Evolutionary conservation across 2,888 invertebrate genomes (phyloP), one percentile per base, ranked within the genome.

Genomic region (Mythimna impura): DNA sequence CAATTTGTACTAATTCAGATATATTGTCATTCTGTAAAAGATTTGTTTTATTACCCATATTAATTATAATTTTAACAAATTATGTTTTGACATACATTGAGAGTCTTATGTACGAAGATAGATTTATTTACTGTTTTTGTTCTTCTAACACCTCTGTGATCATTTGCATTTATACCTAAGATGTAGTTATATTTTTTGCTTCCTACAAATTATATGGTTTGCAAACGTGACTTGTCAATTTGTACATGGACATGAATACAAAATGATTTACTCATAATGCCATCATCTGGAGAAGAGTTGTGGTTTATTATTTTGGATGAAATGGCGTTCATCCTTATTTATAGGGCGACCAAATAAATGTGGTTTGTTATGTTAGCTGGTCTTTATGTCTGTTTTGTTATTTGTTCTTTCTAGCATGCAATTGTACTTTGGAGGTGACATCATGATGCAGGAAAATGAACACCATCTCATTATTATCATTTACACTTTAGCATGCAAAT

Each of bases 191-290:
- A 50, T 70, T 76, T 81, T 84, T 81, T 86, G 71, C 75, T 83
- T 67, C 61, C 66, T 47, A 54, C 57, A 58, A 82, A 81, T 82
- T 71, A 71, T 65, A 71, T 50, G 71, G 62, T 75, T 67, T 61
- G 67, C 30, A 67, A 80, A 83, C 84, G 83, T 84, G 83, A 80
- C 84, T 80, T 47, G 57, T 36, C 30, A 72, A 71, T 71, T 71
- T 69, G 57, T 67, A 72, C 57, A 34, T 61, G 54, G 20, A 84
- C 50, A 73, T 66, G 65, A 60, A 64, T 60, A 36, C 60, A 12
- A 34, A 52, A 55, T 66, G 22, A 66, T 64, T 64, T 52, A 66
- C 9, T 50, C 17, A 40, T 40, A 61, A 55, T 62, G n/a, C 62
- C 25, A n/a, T 34, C 22, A 43, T 71, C 25, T 2, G 3, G 14